Conservation (phyloP, 2,113 vertebrate species). For the Xyrauchen texanus region DNA sequence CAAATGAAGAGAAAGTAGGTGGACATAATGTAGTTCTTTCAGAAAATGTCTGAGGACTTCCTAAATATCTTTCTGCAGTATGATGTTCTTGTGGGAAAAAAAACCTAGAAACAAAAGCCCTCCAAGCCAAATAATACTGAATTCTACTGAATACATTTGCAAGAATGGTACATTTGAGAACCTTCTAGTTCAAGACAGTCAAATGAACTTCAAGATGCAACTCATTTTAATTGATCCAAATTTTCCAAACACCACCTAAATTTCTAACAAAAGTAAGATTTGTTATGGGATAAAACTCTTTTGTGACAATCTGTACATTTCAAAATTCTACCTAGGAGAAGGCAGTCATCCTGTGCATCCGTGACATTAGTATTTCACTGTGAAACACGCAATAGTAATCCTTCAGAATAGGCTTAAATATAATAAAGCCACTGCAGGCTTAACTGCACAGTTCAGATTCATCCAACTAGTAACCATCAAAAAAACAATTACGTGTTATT, state of each 20-base stretch:
- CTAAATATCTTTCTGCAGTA: neutral
- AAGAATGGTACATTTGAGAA: neutral
- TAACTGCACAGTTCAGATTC: neutral
- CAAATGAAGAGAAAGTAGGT: neutral
- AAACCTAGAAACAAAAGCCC: neutral
- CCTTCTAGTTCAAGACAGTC: neutral
- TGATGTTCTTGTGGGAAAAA: neutral
- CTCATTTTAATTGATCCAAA: neutral
- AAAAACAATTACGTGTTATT: neutral
- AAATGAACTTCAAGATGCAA: neutral
- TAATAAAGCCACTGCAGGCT: conserved; percentile 23
- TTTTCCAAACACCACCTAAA: conserved; percentile 1
- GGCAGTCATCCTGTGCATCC: neutral
- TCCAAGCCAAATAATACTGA: neutral
- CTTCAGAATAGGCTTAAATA: conserved; percentile 19
- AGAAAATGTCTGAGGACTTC: neutral
- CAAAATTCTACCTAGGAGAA: neutral
- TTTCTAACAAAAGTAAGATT: neutral
- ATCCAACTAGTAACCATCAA: neutral
- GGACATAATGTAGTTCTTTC: neutral
- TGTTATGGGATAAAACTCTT: conserved; percentile 37
- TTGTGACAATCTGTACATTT: conserved; percentile 41
- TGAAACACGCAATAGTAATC: conserved; percentile 18
- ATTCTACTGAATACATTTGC: too few relatives aligned
- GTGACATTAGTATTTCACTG: conserved; percentile 27